Base-by-base conservation (phyloP, 2,797 vertebrate species). In the Chaenodraco wilsoni region DNA sequence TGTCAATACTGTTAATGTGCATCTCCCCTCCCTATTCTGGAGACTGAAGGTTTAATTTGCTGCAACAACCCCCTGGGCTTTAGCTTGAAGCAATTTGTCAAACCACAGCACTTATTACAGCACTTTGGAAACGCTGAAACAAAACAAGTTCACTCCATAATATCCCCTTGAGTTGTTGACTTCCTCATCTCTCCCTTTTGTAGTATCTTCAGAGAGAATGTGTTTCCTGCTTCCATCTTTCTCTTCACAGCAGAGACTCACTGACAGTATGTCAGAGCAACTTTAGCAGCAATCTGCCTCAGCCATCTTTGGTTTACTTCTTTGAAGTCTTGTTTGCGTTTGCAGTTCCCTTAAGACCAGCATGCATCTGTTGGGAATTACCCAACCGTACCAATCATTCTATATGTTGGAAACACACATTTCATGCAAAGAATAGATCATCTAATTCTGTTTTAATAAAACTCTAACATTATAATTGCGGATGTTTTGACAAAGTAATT, bases 91-190 rank as follows among this genome's bases (percentile, higher is more conserved):
- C 74, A 86, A 80, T 88, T 87, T 90, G 84, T 89, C 81, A 87
- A 89, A 89, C 76, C 41, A 48, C 84, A 83, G 84, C 78, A 84
- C 83, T 91, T 89, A 88, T 82, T 87, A 80, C 77, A 83, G 81
- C 84, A 83, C 84, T 87, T 76, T 85, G 69, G 74, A 87, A 87
- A 88, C 69, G 56, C 72, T 61, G 55, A 78, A 84, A 83, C 68
- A 74, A 84, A 77, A 83, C 79, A 88, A 72, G 76, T 78, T 89
- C 72, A 61, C 83, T 86, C 78, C 69, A 77, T 85, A 79, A 68
- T 72, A 84, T 73, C 78, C 89, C 84, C 87, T 49, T 9, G 82
- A 89, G 88, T 78, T 84, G 86, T 82, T 87, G 83, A 82, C 68
- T 82, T 85, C 74, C 72, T 83, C 79, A 58, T 84, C 76, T 68